Evolutionary conservation across 2,113 vertebrate genomes (phyloP).

Genomic region (Gymnocephalus cernua): DNA sequence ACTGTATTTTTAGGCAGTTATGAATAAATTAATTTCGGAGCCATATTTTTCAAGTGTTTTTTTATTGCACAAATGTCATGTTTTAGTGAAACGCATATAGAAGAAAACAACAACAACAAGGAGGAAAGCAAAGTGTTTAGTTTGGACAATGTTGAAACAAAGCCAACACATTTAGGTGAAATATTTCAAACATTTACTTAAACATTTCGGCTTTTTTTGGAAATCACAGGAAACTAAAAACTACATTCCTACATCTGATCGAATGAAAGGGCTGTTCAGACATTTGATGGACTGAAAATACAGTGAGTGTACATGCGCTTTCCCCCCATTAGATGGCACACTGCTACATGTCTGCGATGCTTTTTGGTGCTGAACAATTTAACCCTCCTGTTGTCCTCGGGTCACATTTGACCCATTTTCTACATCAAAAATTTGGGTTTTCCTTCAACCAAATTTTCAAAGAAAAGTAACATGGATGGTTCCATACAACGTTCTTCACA

Average conservation of each 20-base stretch:
- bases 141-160: constrained; percentile 43
- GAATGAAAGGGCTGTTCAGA: not conserved
- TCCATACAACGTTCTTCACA: too few species aligned
- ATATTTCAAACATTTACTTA: too few species aligned
- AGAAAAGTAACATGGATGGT: too few species aligned
- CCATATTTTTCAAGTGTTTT: constrained; percentile 72
- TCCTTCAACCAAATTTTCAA: too few species aligned
- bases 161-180: constrained; percentile 41
- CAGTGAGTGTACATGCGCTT: too few species aligned
- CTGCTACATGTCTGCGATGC: too few species aligned
- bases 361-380: too few species aligned
- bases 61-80: constrained; percentile 80
- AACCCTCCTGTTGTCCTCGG: too few species aligned
- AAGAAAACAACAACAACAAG: constrained; percentile 11
- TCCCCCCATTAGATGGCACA: too few species aligned
- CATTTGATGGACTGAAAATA: too few species aligned
- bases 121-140: constrained; percentile 23
- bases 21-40: constrained; percentile 18
- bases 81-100: constrained; percentile 66
- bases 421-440: too few species aligned
- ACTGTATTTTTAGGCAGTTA: constrained; percentile 28
- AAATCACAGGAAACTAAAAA: not conserved
- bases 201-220: not conserved
- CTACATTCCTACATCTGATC: constrained; percentile 12
- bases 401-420: too few species aligned